Conservation (phyloP, 2,888 invertebrate species). For the Drosophila infuscata region DNA sequence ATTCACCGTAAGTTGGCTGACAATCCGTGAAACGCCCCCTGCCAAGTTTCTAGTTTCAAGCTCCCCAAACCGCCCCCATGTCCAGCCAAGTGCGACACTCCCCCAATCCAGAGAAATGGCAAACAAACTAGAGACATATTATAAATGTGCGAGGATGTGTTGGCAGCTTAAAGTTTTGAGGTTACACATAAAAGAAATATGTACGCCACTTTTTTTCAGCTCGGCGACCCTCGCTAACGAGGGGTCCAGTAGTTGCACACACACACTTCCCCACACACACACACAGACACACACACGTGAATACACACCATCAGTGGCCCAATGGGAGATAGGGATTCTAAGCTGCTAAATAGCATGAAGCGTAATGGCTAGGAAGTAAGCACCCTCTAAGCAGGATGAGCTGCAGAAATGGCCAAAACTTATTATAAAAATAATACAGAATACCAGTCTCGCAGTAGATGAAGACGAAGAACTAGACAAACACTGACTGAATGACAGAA, state of each 20-base stretch:
- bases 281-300: not conserved
- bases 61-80: conserved; percentile 1
- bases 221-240: conserved; percentile 50
- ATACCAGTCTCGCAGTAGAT: conserved; percentile 10
- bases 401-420: conserved; percentile 76
- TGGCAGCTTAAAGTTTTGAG: conserved; percentile 73
- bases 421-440: conserved; percentile 74
- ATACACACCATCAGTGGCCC: not conserved
- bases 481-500: conserved; percentile 10
- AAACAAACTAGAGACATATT: conserved; percentile 45
- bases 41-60: conserved; percentile 7
- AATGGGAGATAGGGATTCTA: conserved; percentile 31
- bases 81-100: conserved; percentile 43
- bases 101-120: conserved; percentile 29
- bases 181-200: conserved; percentile 73
- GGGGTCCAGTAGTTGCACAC: conserved; percentile 28
- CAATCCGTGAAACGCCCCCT: conserved; percentile 57
- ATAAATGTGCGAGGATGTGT: conserved; percentile 27
- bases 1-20: conserved; percentile 66
- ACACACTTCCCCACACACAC: not conserved
- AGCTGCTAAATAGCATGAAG: conserved; percentile 72
- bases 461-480: not conserved
- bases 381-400: conserved; percentile 76
- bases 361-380: conserved; percentile 75
- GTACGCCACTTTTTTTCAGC: conserved; percentile 47